Conservation (phyloP, 2,888 invertebrate genomes). For the Girardia tigrina region DNA sequence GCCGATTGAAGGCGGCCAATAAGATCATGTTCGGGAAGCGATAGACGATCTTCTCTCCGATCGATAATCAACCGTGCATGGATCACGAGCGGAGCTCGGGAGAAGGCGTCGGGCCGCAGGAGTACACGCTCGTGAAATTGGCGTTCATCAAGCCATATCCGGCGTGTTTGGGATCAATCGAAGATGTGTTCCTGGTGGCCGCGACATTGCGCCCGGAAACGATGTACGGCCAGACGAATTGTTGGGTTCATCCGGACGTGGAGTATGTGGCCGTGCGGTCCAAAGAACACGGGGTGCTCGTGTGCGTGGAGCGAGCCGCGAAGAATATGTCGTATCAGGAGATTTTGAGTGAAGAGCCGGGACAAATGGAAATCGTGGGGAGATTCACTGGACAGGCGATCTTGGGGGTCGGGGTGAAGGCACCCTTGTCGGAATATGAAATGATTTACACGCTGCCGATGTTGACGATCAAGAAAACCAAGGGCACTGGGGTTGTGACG, state of each 20-base stretch:
- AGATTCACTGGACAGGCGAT: slow-evolving; percentile 60
- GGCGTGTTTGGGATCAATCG: not conserved
- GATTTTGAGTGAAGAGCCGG: too few relatives aligned
- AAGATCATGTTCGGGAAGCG: slow-evolving; percentile 92
- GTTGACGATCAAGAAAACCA: slow-evolving; percentile 90
- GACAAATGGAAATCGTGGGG: too few relatives aligned
- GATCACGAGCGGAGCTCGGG: slow-evolving; percentile 90
- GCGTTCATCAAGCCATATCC: slow-evolving; percentile 59
- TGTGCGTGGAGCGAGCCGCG: slow-evolving; percentile 74
- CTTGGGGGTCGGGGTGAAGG: slow-evolving; percentile 67
- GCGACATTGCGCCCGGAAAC: slow-evolving; percentile 97
- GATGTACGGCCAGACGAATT: slow-evolving; percentile 99
- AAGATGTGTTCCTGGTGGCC: slow-evolving; percentile 67
- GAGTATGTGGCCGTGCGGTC: slow-evolving; percentile 70
- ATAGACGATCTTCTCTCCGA: slow-evolving; percentile 83
- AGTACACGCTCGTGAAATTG: slow-evolving; percentile 91
- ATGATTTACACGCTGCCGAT: slow-evolving; percentile 83
- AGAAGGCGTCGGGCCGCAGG: slow-evolving; percentile 92
- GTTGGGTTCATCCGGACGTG: slow-evolving; percentile 90
- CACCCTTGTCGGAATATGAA: slow-evolving; percentile 70
- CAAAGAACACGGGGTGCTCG: slow-evolving; percentile 55
- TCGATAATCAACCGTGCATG: slow-evolving; percentile 97
- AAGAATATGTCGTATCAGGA: slow-evolving; percentile 85
- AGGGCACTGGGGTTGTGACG: slow-evolving; percentile 92
- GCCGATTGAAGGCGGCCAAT: slow-evolving; percentile 66